A percentile compares a stretch with the other conserved stretches of the same genome.
Evolutionary conservation across 1,140 invertebrate genomes (phyloP).

Genomic region (Drosophila pseudoobscura): DNA sequence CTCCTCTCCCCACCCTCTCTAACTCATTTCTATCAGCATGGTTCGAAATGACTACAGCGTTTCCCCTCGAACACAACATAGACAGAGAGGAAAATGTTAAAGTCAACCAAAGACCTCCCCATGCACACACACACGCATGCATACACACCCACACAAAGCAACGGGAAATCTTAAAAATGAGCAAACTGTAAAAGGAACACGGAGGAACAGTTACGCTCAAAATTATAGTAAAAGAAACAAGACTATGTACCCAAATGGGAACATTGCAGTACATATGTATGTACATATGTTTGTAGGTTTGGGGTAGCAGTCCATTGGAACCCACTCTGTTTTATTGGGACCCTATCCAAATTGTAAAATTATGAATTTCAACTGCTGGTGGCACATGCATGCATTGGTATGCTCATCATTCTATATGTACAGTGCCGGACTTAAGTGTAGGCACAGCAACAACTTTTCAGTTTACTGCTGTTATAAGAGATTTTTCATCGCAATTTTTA

Average conservation of each 20-base stretch:
- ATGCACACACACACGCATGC: neutral
- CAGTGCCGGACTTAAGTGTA: no score
- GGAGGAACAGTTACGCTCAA: no score
- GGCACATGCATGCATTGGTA: neutral
- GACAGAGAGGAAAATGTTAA: conserved; percentile 14
- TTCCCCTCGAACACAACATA: conserved; percentile 26
- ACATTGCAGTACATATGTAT: neutral
- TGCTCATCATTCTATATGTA: no score
- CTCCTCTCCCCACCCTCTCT: neutral
- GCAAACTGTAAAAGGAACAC: no score
- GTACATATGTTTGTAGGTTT: conserved; percentile 6
- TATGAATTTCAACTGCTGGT: no score
- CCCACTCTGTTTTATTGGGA: no score
- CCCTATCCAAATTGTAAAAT: no score
- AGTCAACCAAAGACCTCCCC: conserved; percentile 10
- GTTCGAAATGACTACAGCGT: conserved; percentile 65
- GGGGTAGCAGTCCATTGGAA: neutral
- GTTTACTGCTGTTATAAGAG: no score
- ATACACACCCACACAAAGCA: neutral
- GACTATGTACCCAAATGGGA: no score
- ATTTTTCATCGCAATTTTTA: no score
- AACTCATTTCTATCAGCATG: conserved; percentile 13
- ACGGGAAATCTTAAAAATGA: neutral
- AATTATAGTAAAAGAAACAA: no score
- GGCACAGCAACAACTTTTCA: no score